Conservation (phyloP, 1,140 invertebrate genomes). For the Gryllus bimaculatus region DNA sequence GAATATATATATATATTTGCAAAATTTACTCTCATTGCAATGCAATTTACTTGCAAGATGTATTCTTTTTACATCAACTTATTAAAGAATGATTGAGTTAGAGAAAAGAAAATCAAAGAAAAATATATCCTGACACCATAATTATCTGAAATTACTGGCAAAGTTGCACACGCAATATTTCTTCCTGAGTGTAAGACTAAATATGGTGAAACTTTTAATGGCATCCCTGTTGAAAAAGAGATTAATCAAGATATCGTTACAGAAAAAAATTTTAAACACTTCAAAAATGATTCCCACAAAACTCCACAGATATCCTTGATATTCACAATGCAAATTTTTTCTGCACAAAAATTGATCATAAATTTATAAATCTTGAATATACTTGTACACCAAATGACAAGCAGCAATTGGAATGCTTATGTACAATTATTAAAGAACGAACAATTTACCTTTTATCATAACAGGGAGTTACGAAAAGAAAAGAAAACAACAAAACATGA, state of each 20-base stretch:
- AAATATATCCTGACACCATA: neutral
- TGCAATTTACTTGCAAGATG: neutral
- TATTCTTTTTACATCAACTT: neutral
- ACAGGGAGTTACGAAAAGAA: neutral
- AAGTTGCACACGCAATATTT: neutral
- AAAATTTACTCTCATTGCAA: neutral
- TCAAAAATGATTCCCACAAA: neutral
- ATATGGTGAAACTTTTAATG: neutral
- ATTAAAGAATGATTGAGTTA: neutral
- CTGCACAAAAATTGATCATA: neutral
- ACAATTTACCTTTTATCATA: neutral
- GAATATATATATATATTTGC: neutral
- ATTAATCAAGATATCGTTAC: neutral
- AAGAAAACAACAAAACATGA: neutral
- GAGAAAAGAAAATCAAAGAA: neutral
- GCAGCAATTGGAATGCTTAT: neutral
- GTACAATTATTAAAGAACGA: neutral
- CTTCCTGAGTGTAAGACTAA: neutral
- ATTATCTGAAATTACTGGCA: neutral
- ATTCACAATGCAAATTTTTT: neutral
- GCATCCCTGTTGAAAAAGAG: neutral
- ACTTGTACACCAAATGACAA: neutral
- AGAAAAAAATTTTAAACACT: neutral
- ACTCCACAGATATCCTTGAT: neutral
- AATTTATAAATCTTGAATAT: neutral